Percentiles rank a stretch among this genome's conserved stretches.
phyloP scores from a whole-genome alignment of 2,888 invertebrate genomes.

The Rapana venosa region DNA sequence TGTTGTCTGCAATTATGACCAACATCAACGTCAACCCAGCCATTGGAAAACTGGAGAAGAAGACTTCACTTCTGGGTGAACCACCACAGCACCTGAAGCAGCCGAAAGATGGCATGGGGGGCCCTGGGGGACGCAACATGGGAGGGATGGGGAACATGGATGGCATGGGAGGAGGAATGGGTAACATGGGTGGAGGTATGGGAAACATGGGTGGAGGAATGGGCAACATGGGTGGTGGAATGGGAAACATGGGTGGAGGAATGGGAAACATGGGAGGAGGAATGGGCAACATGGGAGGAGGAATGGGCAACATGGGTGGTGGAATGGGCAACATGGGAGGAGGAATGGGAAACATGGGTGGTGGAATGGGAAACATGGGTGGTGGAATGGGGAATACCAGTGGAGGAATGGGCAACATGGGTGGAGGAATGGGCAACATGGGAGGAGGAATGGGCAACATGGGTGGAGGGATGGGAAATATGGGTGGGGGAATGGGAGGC shows the following conservation, averaged over 20 bases:
- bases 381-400: slow-evolving; percentile 31
- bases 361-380: slow-evolving; percentile 15
- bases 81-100: slow-evolving; percentile 45
- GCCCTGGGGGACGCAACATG: slow-evolving; percentile 40
- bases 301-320: slow-evolving; percentile 29
- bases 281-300: slow-evolving; percentile 44
- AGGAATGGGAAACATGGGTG: slow-evolving; percentile 19
- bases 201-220: slow-evolving; percentile 42
- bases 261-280: background rate
- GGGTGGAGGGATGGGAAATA: slow-evolving; percentile 29
- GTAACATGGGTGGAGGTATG: slow-evolving; percentile 20
- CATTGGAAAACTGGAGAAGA: slow-evolving; percentile 31
- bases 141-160: slow-evolving; percentile 33
- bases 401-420: slow-evolving; percentile 28
- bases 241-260: slow-evolving; percentile 22
- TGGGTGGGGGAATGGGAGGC: slow-evolving; percentile 11
- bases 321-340: slow-evolving; percentile 25
- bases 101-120: slow-evolving; percentile 11
- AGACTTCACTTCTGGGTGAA: slow-evolving; percentile 48
- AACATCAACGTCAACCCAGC: slow-evolving; percentile 36
- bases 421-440: slow-evolving; percentile 6
- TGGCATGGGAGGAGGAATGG: slow-evolving; percentile 37
- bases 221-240: slow-evolving; percentile 23
- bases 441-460: slow-evolving; percentile 34
- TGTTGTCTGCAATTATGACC: slow-evolving; percentile 41